Percentiles rank a stretch among this genome's conserved stretches.
Conservation (phyloP, 2,888 invertebrate genomes). For the Dicyrtoma fusca region DNA sequence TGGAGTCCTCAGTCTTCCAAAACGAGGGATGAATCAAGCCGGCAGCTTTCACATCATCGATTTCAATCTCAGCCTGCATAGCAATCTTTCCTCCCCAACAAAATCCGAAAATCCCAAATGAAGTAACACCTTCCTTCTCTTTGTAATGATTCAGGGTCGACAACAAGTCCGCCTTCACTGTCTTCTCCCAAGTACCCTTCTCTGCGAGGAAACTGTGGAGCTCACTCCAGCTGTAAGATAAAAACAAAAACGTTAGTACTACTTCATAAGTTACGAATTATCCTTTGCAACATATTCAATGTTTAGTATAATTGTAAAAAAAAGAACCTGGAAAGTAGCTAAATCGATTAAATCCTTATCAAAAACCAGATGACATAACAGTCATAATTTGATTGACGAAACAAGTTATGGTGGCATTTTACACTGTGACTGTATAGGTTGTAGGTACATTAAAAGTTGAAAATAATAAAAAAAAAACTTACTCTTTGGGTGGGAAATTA, state of each 20-base stretch:
- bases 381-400: no score
- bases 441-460: background rate
- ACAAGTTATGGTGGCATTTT: no score
- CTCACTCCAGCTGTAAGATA: slow-evolving; percentile 8
- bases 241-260: no score
- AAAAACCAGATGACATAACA: no score
- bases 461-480: background rate
- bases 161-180: slow-evolving; percentile 27
- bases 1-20: slow-evolving; percentile 40
- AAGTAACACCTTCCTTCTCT: slow-evolving; percentile 25
- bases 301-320: no score
- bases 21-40: slow-evolving; percentile 50
- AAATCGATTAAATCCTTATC: no score
- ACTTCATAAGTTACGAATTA: no score
- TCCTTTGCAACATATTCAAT: no score
- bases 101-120: slow-evolving; percentile 39
- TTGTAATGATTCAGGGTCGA: slow-evolving; percentile 34
- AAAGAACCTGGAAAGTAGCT: no score
- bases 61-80: slow-evolving; percentile 21
- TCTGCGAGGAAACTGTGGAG: slow-evolving; percentile 21
- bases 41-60: slow-evolving; percentile 42
- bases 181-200: slow-evolving; percentile 40
- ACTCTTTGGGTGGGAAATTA: slow-evolving; percentile 49
- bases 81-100: slow-evolving; percentile 43
- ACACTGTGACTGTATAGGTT: no score